phyloP scores from a whole-genome alignment of 1,140 invertebrate species.

The Mercenaria mercenaria region DNA sequence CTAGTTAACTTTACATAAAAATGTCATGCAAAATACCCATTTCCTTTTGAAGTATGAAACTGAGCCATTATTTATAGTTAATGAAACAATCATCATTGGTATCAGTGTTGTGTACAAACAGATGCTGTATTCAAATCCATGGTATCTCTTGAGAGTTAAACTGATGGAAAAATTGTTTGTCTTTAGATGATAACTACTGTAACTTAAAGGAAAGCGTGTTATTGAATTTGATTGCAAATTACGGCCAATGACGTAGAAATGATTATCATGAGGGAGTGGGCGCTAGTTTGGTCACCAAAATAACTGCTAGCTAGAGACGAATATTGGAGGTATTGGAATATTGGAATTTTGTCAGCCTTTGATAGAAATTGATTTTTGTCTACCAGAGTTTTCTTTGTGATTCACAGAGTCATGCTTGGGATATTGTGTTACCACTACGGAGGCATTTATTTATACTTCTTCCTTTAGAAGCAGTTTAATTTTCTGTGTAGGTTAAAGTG shows the following conservation, averaged over 20 bases:
- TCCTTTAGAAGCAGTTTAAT: not conserved
- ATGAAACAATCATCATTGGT: not conserved
- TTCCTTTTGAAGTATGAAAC: no score
- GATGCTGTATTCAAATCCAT: constrained; percentile 2
- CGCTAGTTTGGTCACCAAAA: constrained; percentile 16
- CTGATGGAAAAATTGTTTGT: not conserved
- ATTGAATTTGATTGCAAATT: not conserved
- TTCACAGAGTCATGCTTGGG: not conserved
- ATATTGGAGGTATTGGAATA: constrained; percentile 24
- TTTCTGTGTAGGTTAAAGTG: no score
- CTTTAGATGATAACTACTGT: not conserved
- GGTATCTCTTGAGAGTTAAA: not conserved
- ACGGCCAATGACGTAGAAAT: constrained; percentile 24
- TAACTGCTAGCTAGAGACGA: constrained; percentile 17
- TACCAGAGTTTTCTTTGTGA: constrained; percentile 36
- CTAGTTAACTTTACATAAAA: no score
- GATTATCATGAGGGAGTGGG: constrained; percentile 34
- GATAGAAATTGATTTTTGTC: constrained; percentile 45
- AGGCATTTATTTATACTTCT: not conserved
- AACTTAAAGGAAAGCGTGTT: not conserved
- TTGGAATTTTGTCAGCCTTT: constrained; percentile 51
- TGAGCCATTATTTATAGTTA: not conserved
- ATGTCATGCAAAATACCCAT: no score
- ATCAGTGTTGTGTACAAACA: not conserved
- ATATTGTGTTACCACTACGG: not conserved